Conservation (phyloP, 2,113 vertebrate species). For the Pica pica region DNA sequence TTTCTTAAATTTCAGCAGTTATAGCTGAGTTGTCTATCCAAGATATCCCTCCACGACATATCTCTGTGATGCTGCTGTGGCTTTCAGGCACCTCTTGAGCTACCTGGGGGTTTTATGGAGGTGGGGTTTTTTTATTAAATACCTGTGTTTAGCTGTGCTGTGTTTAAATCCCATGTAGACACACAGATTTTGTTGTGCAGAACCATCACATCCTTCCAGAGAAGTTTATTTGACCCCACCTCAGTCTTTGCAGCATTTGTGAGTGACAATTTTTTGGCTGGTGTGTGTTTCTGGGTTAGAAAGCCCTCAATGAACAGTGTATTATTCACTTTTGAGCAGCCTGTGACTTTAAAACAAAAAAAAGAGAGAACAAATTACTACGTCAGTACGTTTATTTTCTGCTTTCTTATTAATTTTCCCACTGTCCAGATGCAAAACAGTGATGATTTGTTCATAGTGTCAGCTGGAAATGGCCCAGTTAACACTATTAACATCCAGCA, state of each 20-base stretch:
- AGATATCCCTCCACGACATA: rapidly evolving
- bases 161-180: background rate
- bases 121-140: background rate
- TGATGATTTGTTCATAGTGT: background rate
- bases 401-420: background rate
- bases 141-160: background rate
- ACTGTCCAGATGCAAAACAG: background rate
- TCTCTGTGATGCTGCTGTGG: background rate
- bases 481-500: background rate
- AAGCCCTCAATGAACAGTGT: background rate
- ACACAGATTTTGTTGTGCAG: background rate
- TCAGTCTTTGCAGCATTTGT: rapidly evolving
- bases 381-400: background rate
- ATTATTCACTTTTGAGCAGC: background rate
- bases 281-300: background rate
- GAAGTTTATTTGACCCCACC: background rate
- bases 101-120: background rate
- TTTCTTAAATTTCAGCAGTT: background rate
- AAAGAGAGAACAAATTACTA: background rate
- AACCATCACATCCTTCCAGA: background rate
- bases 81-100: background rate
- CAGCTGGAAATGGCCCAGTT: background rate
- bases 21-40: background rate
- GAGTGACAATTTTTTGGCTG: background rate
- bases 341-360: background rate